Evolutionary conservation across 2,797 vertebrate species (phyloP).

Genomic region (Etheostoma perlongum): DNA sequence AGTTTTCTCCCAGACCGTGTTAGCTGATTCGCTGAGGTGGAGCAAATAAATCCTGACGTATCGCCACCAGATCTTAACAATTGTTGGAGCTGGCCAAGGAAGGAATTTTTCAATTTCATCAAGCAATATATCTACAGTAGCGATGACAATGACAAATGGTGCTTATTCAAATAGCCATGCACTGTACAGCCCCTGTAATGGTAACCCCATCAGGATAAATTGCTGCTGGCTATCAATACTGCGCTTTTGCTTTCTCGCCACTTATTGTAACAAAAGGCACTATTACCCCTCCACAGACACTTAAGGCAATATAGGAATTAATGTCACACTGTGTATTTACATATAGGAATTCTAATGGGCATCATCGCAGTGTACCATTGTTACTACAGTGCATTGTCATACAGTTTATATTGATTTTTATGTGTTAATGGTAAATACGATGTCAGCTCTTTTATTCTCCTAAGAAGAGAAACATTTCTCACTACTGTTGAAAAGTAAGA

Average conservation of each 20-base stretch:
- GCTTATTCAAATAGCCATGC: constrained; percentile 78
- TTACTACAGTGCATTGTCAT: constrained; percentile 30
- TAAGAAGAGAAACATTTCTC: constrained; percentile 30
- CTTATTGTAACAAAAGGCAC: constrained; percentile 62
- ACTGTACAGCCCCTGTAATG: constrained; percentile 75
- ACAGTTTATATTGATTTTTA: constrained; percentile 43
- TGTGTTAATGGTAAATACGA: constrained; percentile 40
- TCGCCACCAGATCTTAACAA: constrained; percentile 65
- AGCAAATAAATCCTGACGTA: constrained; percentile 81
- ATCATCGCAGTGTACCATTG: constrained; percentile 21
- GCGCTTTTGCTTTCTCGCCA: constrained; percentile 68
- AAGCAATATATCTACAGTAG: constrained; percentile 67
- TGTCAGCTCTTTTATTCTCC: constrained; percentile 48
- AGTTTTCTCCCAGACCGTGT: constrained; percentile 65
- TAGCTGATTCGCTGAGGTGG: constrained; percentile 72
- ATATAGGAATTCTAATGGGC: constrained; percentile 5
- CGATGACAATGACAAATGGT: constrained; percentile 76
- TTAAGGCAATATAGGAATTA: constrained; percentile 32
- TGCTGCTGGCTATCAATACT: constrained; percentile 83
- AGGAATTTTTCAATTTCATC: constrained; percentile 81
- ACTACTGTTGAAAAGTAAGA: constrained; percentile 2
- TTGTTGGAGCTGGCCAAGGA: constrained; percentile 57
- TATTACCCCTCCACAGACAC: constrained; percentile 55
- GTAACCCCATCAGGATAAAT: constrained; percentile 82
- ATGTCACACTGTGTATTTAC: constrained; percentile 38